Evolutionary conservation across 2,888 invertebrate species (phyloP).

Genomic region (Anticlea derivata): DNA sequence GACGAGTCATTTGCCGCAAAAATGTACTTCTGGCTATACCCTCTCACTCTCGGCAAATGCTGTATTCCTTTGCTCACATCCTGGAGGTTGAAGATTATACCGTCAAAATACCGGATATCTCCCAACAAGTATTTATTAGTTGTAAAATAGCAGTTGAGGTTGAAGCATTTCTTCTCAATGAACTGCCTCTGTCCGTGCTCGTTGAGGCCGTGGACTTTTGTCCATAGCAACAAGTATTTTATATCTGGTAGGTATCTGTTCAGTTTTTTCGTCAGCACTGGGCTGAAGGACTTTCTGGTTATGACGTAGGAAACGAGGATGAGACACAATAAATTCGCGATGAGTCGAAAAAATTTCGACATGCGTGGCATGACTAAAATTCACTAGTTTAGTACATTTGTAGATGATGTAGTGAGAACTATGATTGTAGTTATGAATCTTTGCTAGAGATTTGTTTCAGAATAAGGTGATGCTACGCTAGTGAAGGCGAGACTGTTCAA

Average conservation of each 20-base stretch:
- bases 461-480: background rate
- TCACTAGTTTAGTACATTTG: too few relatives aligned
- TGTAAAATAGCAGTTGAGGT: conserved; percentile 64
- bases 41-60: conserved; percentile 49
- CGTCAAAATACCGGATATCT: conserved; percentile 64
- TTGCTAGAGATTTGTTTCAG: too few relatives aligned
- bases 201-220: conserved; percentile 45
- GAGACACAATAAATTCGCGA: conserved; percentile 40
- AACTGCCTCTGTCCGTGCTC: conserved; percentile 55
- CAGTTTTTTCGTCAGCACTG: conserved; percentile 40
- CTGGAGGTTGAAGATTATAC: conserved; percentile 61
- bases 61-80: conserved; percentile 44
- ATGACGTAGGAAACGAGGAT: conserved; percentile 37
- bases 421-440: too few relatives aligned
- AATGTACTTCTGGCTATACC: conserved; percentile 62
- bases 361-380: conserved; percentile 41
- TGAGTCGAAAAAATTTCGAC: conserved; percentile 39
- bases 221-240: conserved; percentile 67
- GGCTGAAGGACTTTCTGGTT: conserved; percentile 33
- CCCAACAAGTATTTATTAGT: conserved; percentile 53
- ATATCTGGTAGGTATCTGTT: conserved; percentile 56
- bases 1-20: conserved; percentile 68
- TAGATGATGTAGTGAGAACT: too few relatives aligned
- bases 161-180: conserved; percentile 46
- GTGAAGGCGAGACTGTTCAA: background rate